Percentiles rank a stretch among this genome's conserved stretches.
These are phyloP conservation scores for Anabacerthia variegaticeps DNA, from an alignment of 2,797 vertebrate species.

Conservation along the genomic window DNA sequence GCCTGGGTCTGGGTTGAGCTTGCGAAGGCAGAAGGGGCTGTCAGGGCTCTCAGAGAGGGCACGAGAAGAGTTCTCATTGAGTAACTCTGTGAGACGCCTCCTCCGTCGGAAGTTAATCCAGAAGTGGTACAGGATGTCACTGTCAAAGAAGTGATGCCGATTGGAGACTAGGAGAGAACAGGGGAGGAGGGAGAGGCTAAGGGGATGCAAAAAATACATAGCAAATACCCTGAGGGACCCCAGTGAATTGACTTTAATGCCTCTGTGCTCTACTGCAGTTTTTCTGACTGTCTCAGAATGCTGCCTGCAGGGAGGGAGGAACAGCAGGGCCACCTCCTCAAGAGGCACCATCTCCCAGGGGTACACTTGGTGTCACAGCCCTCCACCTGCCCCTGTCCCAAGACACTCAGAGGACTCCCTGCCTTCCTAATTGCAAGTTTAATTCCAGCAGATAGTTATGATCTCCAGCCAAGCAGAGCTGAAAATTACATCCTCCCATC, in stretches of 20 bases:
- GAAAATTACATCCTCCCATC: neutral
- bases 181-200: neutral
- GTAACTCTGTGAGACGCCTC: conserved; percentile 80
- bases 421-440: neutral
- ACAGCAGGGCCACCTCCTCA: neutral
- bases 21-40: conserved; percentile 83
- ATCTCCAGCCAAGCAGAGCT: neutral
- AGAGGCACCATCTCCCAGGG: neutral
- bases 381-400: neutral
- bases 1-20: conserved; percentile 68
- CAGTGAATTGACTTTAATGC: neutral
- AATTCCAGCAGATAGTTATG: neutral
- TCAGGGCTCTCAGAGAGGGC: conserved; percentile 77
- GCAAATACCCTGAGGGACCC: neutral
- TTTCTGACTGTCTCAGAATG: neutral
- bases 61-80: conserved; percentile 71
- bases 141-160: conserved; percentile 86
- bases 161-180: conserved; percentile 77
- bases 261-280: neutral
- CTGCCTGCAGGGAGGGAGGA: neutral
- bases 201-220: accelerated
- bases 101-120: conserved; percentile 85
- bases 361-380: neutral
- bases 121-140: conserved; percentile 87
- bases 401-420: neutral